Conservation (phyloP, 2,888 invertebrate species). For the Drosophila mercatorum region DNA sequence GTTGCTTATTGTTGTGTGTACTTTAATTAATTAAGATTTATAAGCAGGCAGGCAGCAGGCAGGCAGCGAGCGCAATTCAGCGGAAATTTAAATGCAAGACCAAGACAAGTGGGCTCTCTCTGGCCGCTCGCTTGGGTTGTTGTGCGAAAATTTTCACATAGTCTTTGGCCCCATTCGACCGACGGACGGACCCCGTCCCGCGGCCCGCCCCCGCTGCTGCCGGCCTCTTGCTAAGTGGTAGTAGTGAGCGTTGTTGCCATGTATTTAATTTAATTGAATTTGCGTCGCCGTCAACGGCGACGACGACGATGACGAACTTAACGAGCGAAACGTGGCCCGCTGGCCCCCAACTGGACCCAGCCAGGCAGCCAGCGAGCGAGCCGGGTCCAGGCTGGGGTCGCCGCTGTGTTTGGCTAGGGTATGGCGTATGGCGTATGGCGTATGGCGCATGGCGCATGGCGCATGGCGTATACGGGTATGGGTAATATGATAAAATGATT, state of each 20-base stretch:
- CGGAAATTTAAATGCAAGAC: constrained; percentile 77
- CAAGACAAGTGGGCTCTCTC: constrained; percentile 58
- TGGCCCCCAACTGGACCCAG: constrained; percentile 18
- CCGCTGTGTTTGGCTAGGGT: background rate
- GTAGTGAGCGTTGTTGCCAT: constrained; percentile 61
- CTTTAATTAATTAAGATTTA: constrained; percentile 81
- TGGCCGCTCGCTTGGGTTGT: constrained; percentile 27
- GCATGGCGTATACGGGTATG: constrained; percentile 22
- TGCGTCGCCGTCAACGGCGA: constrained; percentile 60
- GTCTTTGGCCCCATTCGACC: constrained; percentile 26
- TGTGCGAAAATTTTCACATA: constrained; percentile 69
- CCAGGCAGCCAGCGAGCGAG: background rate
- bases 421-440: background rate
- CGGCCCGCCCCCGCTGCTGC: constrained; percentile 4
- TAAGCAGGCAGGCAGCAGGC: constrained; percentile 51
- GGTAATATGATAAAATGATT: constrained; percentile 79
- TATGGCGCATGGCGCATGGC: background rate
- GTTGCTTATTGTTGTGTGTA: constrained; percentile 62
- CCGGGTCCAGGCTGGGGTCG: constrained; percentile 16
- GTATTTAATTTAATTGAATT: constrained; percentile 80
- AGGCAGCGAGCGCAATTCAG: constrained; percentile 61
- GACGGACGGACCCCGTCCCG: background rate
- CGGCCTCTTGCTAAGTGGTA: constrained; percentile 29
- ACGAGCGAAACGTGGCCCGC: constrained; percentile 68
- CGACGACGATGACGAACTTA: constrained; percentile 67